Evolutionary conservation across 2,888 invertebrate genomes (phyloP), one percentile per base, ranked within the genome.

Genomic region (Orgyia antiqua): DNA sequence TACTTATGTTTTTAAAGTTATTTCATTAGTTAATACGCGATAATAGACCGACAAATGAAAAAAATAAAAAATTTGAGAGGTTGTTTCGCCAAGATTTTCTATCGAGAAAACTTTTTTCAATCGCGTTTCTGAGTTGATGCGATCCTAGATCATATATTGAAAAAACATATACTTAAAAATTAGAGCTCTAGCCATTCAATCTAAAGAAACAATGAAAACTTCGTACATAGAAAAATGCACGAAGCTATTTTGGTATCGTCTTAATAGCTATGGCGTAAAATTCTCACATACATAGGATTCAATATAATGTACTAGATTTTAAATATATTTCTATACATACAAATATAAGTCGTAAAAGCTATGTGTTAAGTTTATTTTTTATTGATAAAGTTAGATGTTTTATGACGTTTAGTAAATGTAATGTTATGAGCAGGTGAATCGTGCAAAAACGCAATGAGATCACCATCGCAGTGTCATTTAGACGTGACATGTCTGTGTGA

Each of bases 401-500:
- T 51, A 43, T 38, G 33, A 31, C 38, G 42, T 35, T 53, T 25
- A 25, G 36, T 33, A 9, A 36, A 26, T 41, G 13, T 32, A 27
- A 30, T 12, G 39, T 24, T 36, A 21, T 8, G 54, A 46, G 60
- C 67, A 69, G 59, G 58, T 57, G 63, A 64, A 49, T 77, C 78
- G 78, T 78, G 80, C 79, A 77, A 78, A 82, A 79, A 78, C 77
- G 71, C 69, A 66, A 68, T 77, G 79, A 79, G 74, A 79, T 80
- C 79, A 79, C 67, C 75, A 62, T 58, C 60, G 51, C 43, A 36
- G 43, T 62, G 67, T 74, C 76, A 64, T 68, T 70, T 60, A 57
- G 57, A 68, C 73, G 70, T 68, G 72, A 73, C 68, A 69, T 51
- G 63, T 24, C n/a, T n/a, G n/a, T n/a, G n/a, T n/a, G n/a, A 10